phyloP scores from a whole-genome alignment of 35 echinoderm and acorn worm species.

The Lytechinus variegatus region DNA sequence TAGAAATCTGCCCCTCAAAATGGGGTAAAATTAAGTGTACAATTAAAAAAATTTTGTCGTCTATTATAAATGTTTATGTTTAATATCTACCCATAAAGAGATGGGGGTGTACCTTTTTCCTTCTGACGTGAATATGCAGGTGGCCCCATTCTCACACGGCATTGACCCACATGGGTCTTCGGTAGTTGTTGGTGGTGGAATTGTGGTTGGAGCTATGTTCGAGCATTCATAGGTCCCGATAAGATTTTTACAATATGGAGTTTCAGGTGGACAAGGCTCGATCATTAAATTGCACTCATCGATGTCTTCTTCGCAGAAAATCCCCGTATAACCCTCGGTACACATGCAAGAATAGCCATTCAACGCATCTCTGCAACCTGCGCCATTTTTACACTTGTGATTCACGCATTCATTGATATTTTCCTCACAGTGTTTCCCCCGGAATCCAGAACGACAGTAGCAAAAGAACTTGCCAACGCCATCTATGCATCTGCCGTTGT shows the following conservation, averaged over 20 bases:
- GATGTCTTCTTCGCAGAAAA: conserved; percentile 60
- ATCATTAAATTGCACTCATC: conserved; percentile 51
- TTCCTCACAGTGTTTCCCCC: conserved; percentile 61
- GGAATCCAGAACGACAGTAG: conserved; percentile 67
- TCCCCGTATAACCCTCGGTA: conserved; percentile 42
- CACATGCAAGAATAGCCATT: conserved; percentile 66
- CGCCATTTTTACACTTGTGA: conserved; percentile 56
- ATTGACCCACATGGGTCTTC: neutral
- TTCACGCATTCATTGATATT: conserved; percentile 71
- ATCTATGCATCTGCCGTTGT: conserved; percentile 71
- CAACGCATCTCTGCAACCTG: conserved; percentile 63
- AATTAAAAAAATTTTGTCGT: too few relatives aligned
- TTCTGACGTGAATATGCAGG: neutral
- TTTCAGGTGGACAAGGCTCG: conserved; percentile 8
- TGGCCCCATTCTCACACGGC: conserved; percentile 34
- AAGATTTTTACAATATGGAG: conserved; percentile 29
- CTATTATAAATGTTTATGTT: too few relatives aligned
- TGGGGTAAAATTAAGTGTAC: too few relatives aligned
- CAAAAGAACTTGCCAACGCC: conserved; percentile 52
- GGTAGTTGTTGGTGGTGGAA: conserved; percentile 27
- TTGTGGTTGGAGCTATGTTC: conserved; percentile 33
- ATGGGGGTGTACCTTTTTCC: neutral
- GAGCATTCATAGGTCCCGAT: conserved; percentile 26
- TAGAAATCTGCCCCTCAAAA: too few relatives aligned
- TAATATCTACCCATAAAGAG: neutral